Percentiles rank a stretch among this genome's conserved stretches.
Conservation (phyloP, 2,888 invertebrate species). For the Plutella xylostella region DNA sequence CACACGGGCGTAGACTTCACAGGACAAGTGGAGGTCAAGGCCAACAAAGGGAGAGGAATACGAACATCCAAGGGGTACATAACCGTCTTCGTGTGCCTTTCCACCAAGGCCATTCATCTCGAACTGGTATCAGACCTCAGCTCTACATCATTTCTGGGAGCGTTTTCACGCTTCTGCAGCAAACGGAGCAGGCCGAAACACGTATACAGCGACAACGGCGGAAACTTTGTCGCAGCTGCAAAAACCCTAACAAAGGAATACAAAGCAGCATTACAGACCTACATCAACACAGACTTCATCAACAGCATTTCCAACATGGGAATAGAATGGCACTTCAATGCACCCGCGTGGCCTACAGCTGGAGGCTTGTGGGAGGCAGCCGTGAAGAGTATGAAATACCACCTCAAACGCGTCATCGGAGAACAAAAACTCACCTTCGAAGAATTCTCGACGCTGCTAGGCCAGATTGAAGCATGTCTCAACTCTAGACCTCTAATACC, state of each 20-base stretch:
- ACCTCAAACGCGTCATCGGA: slow-evolving; percentile 4
- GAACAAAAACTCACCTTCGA: background rate
- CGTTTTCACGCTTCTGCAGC: slow-evolving; percentile 8
- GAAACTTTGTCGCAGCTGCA: slow-evolving; percentile 7
- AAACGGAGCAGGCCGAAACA: slow-evolving; percentile 6
- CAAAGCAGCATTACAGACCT: background rate
- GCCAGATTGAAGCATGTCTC: slow-evolving; percentile 1
- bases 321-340: slow-evolving; percentile 9
- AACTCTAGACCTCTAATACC: background rate
- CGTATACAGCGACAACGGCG: slow-evolving; percentile 15
- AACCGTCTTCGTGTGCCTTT: slow-evolving; percentile 3
- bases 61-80: slow-evolving; percentile 3
- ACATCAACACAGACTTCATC: background rate
- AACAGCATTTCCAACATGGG: background rate
- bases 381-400: slow-evolving; percentile 5
- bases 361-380: slow-evolving; percentile 2
- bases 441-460: slow-evolving; percentile 2
- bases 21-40: too few species aligned
- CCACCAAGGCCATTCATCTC: slow-evolving; percentile 13
- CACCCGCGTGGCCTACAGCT: slow-evolving; percentile 5
- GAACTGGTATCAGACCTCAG: slow-evolving; percentile 15
- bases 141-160: slow-evolving; percentile 13
- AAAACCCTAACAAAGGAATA: slow-evolving; percentile 2
- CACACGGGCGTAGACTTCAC: slow-evolving; percentile 4
- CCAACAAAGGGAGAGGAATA: too few species aligned